A percentile compares a stretch with the other conserved stretches of the same genome.
Conservation (phyloP, 1,140 invertebrate genomes). For the silkworm (Bombyx mori) region DNA sequence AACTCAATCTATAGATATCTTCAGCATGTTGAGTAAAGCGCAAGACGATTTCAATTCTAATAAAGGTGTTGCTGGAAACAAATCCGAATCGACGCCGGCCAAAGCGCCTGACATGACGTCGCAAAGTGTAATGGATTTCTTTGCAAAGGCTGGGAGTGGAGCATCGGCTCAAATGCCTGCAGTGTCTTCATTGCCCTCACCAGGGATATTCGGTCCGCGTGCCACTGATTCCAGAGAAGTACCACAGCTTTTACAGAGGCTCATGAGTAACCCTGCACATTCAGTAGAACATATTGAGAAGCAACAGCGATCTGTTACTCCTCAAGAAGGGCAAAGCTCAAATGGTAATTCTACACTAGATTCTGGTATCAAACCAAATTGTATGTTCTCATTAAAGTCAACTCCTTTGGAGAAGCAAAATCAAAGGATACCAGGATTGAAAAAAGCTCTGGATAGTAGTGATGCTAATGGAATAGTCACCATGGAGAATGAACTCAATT, state of each 20-base stretch:
- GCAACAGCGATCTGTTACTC: conserved; percentile 83
- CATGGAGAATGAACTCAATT: conserved; percentile 70
- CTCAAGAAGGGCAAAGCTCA: conserved; percentile 67
- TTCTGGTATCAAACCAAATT: conserved; percentile 39
- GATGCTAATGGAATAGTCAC: conserved; percentile 57
- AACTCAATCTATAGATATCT: conserved; percentile 78
- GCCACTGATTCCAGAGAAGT: conserved; percentile 62
- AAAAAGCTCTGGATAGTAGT: conserved; percentile 37
- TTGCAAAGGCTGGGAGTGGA: conserved; percentile 83
- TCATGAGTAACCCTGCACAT: conserved; percentile 86
- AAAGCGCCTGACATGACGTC: conserved; percentile 73
- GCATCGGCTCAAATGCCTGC: conserved; percentile 67
- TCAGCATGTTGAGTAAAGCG: conserved; percentile 90
- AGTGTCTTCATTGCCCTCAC: conserved; percentile 67
- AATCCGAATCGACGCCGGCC: conserved; percentile 38
- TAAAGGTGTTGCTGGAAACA: conserved; percentile 48
- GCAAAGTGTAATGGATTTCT: conserved; percentile 88
- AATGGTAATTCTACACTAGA: conserved; percentile 56
- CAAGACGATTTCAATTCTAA: conserved; percentile 84
- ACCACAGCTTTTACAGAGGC: conserved; percentile 75
- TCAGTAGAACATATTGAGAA: conserved; percentile 91
- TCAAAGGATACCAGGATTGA: conserved; percentile 42
- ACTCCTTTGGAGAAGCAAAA: conserved; percentile 56
- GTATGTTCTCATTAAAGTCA: conserved; percentile 62
- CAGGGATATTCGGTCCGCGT: conserved; percentile 64